Evolutionary conservation across 2,888 invertebrate species (phyloP).

Genomic region (Drosophila austrosaltans): DNA sequence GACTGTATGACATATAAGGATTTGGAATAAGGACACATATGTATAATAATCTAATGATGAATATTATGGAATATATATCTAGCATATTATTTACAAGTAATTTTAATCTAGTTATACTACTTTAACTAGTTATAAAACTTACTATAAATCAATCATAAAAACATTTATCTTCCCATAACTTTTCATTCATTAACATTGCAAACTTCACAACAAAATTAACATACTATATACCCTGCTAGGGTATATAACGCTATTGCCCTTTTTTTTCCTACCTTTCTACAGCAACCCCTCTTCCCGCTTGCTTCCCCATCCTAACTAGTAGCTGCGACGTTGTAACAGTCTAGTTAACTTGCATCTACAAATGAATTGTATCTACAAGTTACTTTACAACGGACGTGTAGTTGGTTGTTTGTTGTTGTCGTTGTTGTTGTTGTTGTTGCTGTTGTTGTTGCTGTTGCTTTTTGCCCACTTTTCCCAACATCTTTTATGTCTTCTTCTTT

Average conservation of each 20-base stretch:
- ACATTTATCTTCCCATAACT: too few relatives aligned
- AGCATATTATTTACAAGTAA: too few relatives aligned
- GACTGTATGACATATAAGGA: too few relatives aligned
- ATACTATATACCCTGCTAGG: constrained; percentile 5
- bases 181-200: too few relatives aligned
- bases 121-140: too few relatives aligned
- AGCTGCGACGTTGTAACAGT: constrained; percentile 70
- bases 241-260: constrained; percentile 57
- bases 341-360: constrained; percentile 74
- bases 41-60: too few relatives aligned
- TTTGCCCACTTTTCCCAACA: constrained; percentile 25
- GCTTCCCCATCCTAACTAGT: not conserved
- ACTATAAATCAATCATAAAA: too few relatives aligned
- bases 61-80: too few relatives aligned
- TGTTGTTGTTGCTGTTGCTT: constrained; percentile 21
- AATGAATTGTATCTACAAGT: constrained; percentile 68
- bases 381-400: constrained; percentile 51
- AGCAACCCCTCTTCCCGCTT: too few relatives aligned
- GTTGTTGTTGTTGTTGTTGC: constrained; percentile 42
- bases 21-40: too few relatives aligned
- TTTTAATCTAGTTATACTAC: too few relatives aligned
- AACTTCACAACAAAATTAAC: not conserved
- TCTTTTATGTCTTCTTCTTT: constrained; percentile 12
- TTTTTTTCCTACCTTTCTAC: constrained; percentile 15
- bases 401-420: constrained; percentile 31